phyloP scores from a whole-genome alignment of 2,113 vertebrate genomes.

The Piprites chloris region DNA sequence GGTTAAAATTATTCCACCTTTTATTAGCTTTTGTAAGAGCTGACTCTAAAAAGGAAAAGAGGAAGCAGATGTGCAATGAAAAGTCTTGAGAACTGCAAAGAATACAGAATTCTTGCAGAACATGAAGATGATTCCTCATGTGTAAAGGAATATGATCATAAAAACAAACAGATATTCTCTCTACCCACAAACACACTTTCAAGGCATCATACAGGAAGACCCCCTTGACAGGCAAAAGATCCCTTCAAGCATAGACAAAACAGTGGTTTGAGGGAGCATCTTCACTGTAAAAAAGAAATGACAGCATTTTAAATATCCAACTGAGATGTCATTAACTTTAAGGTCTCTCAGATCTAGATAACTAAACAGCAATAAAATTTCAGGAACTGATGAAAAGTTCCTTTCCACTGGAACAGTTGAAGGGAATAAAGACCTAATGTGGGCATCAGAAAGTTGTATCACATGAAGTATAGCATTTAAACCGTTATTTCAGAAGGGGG shows the following conservation, averaged over 20 bases:
- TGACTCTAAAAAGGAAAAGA: background rate
- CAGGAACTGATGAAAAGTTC: background rate
- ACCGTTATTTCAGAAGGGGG: background rate
- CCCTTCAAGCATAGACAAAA: background rate
- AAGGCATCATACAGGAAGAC: background rate
- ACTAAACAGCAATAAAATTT: background rate
- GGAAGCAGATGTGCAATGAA: background rate
- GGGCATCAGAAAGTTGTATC: background rate
- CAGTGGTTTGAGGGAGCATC: background rate
- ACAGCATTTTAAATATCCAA: background rate
- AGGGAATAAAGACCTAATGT: background rate
- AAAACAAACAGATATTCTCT: background rate
- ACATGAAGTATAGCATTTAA: background rate
- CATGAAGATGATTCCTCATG: background rate
- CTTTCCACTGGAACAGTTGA: background rate
- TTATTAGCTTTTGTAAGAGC: background rate
- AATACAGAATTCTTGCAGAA: background rate
- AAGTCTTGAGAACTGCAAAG: background rate
- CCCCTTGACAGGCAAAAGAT: background rate
- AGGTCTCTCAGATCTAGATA: background rate
- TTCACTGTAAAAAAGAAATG: background rate
- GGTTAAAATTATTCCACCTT: background rate
- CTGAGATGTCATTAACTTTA: background rate
- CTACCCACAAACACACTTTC: background rate
- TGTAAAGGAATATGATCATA: background rate